These are phyloP conservation scores for Siniperca obscura DNA, from an alignment of 2,797 vertebrate genomes.

Conservation along the genomic window DNA sequence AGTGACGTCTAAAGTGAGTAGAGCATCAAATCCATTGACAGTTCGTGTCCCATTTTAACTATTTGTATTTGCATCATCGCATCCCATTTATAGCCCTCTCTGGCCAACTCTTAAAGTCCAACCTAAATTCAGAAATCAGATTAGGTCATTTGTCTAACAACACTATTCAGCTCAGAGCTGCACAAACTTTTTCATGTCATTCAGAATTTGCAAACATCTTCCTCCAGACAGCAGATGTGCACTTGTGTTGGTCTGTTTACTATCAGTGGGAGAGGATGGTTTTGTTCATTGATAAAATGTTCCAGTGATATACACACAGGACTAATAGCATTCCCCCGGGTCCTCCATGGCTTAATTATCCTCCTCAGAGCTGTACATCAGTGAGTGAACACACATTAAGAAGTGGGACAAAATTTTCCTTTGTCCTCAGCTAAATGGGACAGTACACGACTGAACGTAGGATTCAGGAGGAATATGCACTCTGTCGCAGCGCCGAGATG, in stretches of 20 bases:
- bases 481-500: background rate
- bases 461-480: conserved; percentile 21
- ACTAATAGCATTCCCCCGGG: conserved; percentile 7
- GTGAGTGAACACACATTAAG: conserved; percentile 47
- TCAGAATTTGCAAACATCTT: background rate
- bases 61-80: conserved; percentile 58
- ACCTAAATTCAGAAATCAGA: conserved; percentile 66
- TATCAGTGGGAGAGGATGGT: background rate
- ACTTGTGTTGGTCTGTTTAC: background rate
- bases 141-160: conserved; percentile 49
- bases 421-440: conserved; percentile 54
- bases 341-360: conserved; percentile 44
- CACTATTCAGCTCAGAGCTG: conserved; percentile 40
- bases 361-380: conserved; percentile 40
- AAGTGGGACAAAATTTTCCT: conserved; percentile 62
- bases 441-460: background rate
- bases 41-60: conserved; percentile 59
- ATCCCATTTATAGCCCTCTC: conserved; percentile 43
- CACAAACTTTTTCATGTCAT: conserved; percentile 5
- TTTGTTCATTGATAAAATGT: conserved; percentile 48
- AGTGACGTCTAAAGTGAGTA: background rate
- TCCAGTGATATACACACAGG: conserved; percentile 8
- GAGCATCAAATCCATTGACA: conserved; percentile 37
- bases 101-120: conserved; percentile 41
- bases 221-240: background rate